Percentiles rank a stretch among this genome's conserved stretches.
Evolutionary conservation across 2,797 vertebrate genomes (phyloP).

Genomic region (Spondyliosoma cantharus): DNA sequence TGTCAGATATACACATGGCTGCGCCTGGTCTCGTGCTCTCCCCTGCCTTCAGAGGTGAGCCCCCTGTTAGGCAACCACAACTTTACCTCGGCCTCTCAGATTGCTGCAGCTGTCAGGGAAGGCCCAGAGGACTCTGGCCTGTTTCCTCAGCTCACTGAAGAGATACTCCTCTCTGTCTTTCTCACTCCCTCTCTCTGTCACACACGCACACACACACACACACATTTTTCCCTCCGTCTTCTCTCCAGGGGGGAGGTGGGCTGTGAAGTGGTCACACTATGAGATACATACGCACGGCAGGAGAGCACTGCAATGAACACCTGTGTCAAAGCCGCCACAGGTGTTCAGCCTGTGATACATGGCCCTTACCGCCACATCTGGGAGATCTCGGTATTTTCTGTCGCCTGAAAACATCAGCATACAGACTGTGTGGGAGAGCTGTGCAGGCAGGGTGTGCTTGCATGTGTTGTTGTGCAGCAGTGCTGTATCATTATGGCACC

Average conservation of each 20-base stretch:
- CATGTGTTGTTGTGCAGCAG: slow-evolving; percentile 47
- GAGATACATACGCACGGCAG: slow-evolving; percentile 22
- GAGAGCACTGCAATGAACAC: slow-evolving; percentile 42
- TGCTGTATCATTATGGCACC: slow-evolving; percentile 68
- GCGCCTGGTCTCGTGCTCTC: slow-evolving; percentile 52
- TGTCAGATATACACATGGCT: slow-evolving; percentile 64
- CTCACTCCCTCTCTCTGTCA: slow-evolving; percentile 2
- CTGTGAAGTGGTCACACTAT: slow-evolving; percentile 43
- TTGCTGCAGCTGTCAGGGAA: slow-evolving; percentile 73
- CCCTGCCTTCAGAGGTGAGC: slow-evolving; percentile 56
- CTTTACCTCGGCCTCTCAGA: slow-evolving; percentile 60
- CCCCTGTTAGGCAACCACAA: slow-evolving; percentile 40
- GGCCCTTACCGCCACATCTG: slow-evolving; percentile 39
- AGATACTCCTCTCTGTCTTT: slow-evolving; percentile 45
- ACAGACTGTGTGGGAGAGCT: slow-evolving; percentile 38
- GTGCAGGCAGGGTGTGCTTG: slow-evolving; percentile 12
- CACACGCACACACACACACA: slow-evolving; percentile 3
- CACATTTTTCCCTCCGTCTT: slow-evolving; percentile 21
- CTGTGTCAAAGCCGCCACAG: slow-evolving; percentile 56
- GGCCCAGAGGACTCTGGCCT: slow-evolving; percentile 53
- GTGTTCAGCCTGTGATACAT: slow-evolving; percentile 24
- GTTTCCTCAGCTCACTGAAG: slow-evolving; percentile 52
- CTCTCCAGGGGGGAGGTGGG: slow-evolving; percentile 12
- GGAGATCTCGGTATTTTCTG: slow-evolving; percentile 29
- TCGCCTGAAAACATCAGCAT: slow-evolving; percentile 29